Conservation (phyloP, 2,888 invertebrate species). For the Steinernema hermaphroditum region DNA sequence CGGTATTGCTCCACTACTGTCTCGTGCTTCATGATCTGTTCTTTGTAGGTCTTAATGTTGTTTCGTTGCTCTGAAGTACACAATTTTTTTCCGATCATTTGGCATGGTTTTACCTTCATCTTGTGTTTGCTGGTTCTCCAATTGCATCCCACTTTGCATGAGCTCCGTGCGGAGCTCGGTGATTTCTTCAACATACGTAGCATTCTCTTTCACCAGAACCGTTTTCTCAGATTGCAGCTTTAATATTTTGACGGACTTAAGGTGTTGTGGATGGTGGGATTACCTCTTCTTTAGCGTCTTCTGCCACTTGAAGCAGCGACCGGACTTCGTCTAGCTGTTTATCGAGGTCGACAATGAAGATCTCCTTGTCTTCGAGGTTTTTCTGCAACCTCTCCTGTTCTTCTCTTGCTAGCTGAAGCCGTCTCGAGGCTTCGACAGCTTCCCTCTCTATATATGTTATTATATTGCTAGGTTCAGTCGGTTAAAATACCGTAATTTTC, state of each 20-base stretch:
- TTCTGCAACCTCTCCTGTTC: conserved; percentile 1
- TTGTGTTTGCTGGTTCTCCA: conserved; percentile 1
- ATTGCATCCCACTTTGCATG: conserved; percentile 9
- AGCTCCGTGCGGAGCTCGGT: conserved; percentile 2
- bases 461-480: no score
- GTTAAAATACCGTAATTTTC: conserved; percentile 15
- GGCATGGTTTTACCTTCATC: neutral
- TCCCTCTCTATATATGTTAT: neutral
- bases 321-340: conserved; percentile 17
- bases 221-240: conserved; percentile 13
- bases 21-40: conserved; percentile 5
- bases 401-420: neutral
- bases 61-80: conserved; percentile 1
- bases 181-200: conserved; percentile 4
- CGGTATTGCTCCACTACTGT: neutral
- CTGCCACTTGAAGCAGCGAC: neutral
- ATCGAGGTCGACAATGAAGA: conserved; percentile 14
- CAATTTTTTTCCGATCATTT: no score
- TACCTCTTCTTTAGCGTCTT: neutral
- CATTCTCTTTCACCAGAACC: conserved; percentile 3
- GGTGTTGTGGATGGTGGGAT: neutral
- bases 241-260: neutral
- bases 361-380: conserved; percentile 7
- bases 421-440: conserved; percentile 6
- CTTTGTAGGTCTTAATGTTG: neutral